Conservation (phyloP, 1,140 invertebrate species). For the fruit fly (Drosophila melanogaster) region DNA sequence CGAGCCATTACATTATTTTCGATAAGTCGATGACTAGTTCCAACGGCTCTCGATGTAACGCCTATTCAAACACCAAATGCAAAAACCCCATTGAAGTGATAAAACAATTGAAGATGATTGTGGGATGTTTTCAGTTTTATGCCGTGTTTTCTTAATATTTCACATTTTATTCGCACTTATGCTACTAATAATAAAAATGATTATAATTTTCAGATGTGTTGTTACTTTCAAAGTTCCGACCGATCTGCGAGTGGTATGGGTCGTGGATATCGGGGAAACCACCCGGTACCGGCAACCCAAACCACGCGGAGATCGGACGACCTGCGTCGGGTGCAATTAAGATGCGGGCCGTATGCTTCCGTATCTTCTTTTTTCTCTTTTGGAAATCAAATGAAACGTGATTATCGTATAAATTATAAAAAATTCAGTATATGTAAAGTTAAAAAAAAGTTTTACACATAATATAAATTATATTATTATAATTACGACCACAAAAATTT, state of each 20-base stretch:
- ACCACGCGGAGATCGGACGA: slow-evolving; percentile 9
- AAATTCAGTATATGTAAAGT: slow-evolving; percentile 81
- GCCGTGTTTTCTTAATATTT: slow-evolving; percentile 73
- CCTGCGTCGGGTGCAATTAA: slow-evolving; percentile 35
- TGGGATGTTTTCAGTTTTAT: slow-evolving; percentile 29
- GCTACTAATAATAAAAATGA: slow-evolving; percentile 75
- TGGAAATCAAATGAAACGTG: slow-evolving; percentile 76
- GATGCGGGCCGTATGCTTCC: slow-evolving; percentile 40
- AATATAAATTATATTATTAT: slow-evolving; percentile 83
- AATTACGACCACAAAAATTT: slow-evolving; percentile 81
- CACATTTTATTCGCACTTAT: slow-evolving; percentile 80
- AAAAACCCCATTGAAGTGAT: neutral
- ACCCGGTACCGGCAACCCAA: slow-evolving; percentile 6
- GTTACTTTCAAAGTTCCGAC: slow-evolving; percentile 15
- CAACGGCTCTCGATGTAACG: neutral
- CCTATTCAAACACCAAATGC: neutral
- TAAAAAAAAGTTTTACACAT: slow-evolving; percentile 78
- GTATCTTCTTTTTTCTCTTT: neutral
- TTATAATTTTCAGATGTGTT: slow-evolving; percentile 80
- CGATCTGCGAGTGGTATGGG: slow-evolving; percentile 18
- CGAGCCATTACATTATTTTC: no score
- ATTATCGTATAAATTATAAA: slow-evolving; percentile 81
- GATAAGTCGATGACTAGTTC: neutral
- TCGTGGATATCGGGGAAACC: neutral
- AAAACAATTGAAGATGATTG: slow-evolving; percentile 13